Evolutionary conservation across 2,113 vertebrate genomes (phyloP).

Genomic region (Brachyhypopomus gauderio): DNA sequence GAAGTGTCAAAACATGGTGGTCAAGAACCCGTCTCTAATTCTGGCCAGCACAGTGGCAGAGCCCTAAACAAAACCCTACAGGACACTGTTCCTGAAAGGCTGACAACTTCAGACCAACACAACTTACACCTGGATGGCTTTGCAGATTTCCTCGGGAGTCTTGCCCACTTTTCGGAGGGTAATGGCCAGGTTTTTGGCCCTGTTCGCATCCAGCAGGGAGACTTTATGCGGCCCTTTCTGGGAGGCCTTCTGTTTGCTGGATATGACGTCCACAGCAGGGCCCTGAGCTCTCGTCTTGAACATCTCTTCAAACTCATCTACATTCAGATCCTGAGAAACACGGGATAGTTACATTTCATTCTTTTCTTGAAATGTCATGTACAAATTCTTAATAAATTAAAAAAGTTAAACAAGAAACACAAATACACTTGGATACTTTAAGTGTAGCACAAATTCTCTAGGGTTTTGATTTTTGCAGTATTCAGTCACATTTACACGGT

Average conservation of each 20-base stretch:
- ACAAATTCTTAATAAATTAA: too few relatives aligned
- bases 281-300: conserved; percentile 98
- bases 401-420: too few relatives aligned
- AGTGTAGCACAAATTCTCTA: background rate
- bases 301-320: conserved; percentile 95
- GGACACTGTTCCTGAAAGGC: too few relatives aligned
- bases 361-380: too few relatives aligned
- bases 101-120: background rate
- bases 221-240: conserved; percentile 88
- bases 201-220: conserved; percentile 89
- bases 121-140: conserved; percentile 87
- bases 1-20: too few relatives aligned
- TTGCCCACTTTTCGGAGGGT: conserved; percentile 93
- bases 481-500: too few relatives aligned
- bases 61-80: too few relatives aligned
- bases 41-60: too few relatives aligned
- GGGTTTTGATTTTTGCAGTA: background rate
- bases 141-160: conserved; percentile 90
- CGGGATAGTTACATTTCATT: background rate
- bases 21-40: too few relatives aligned
- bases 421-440: too few relatives aligned
- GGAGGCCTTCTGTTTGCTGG: conserved; percentile 83
- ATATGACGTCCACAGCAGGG: conserved; percentile 81
- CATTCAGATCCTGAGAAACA: conserved; percentile 83
- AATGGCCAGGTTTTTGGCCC: conserved; percentile 98